Evolutionary conservation across 1,140 invertebrate genomes (phyloP), one percentile per base, ranked within the genome.

Genomic region (Phortica variegata): DNA sequence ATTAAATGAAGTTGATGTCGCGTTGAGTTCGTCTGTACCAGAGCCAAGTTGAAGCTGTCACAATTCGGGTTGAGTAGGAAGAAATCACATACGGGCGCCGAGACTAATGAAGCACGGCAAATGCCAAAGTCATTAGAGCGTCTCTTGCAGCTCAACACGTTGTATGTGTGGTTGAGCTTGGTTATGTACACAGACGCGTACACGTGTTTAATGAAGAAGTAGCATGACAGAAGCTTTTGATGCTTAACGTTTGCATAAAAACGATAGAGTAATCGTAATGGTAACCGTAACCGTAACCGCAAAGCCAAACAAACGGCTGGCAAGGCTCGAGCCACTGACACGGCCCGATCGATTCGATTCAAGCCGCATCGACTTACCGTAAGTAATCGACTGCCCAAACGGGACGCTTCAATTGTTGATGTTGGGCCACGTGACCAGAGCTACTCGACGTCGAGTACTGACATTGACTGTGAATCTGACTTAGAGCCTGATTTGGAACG

Each of bases 331-430:
- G 47, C 47, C 21, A 56, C 31, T 38, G 43, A 38, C 29, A n/a
- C 10, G 18, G 17, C 15, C 18, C 39, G 33, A 43, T 20, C 13
- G 32, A n/a, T 23, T 38, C 2, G 19, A 26, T 19, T n/a, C 43
- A 37, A 15, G 38, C 37, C 45, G 31, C 26, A 34, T 54, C 46
- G 54, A 83, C 83, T 83, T 82, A 84, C 83, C 82, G 77, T 58
- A 77, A 76, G 75, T 79, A 83, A 73, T 83, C 82, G 58, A 77
- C 77, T 71, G 80, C 82, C 83, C 82, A 84, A 74, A 82, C 79
- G 60, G 79, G 80, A 78, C 77, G 78, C 60, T 76, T 31, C 44
- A 49, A 49, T 21, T 65, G 63, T n/a, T n/a, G 38, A 29, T 42
- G 43, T 50, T n/a, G 13, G 69, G 54, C 59, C 72, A 62, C 75